Evolutionary conservation across 1,140 invertebrate species (phyloP), one percentile per base, ranked within the genome.

Genomic region (Drosophila setifemur): DNA sequence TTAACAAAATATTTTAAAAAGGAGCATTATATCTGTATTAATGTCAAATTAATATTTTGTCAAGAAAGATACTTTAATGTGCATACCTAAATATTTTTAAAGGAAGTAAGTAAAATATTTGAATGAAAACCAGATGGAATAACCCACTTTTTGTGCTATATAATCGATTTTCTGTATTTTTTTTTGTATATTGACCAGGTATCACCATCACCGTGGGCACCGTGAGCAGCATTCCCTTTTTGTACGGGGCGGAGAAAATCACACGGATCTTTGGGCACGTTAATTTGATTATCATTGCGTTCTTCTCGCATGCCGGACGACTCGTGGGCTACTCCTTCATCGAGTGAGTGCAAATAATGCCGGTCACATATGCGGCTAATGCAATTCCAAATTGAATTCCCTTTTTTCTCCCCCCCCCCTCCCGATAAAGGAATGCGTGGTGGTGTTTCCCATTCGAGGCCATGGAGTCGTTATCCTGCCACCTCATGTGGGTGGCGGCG

Each of bases 401-500:
- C 25, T 3, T 21, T 19, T 60, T 37, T 12, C 11, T 12, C 31
- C 11, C 31, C 11, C 31, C 8, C 33, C 33, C 4, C 33, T 14
- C 33, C 6, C 60, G 18, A 49, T 28, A 73, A 70, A 96, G 95
- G 77, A 95, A 95, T 90, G 94, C 95, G 6, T 96, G 95, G 95
- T 95, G 94, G 94, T 96, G 95, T 73, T 95, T 97, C 73, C 95
- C 95, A 1, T 96, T 96, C 78, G 96, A 97, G 91, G 94, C 95
- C 0, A 93, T 96, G 92, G 96, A 97, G 91, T 94, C 95, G 1
- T 91, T 97, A 5, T 96, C 96, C 0, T 96, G 96, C 44, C 96
- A 96, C 83, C 90, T 97, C 26, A 96, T 97, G 95, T 97, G 95
- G 94, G 95, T 96, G 5, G 95, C 96, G n/a, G 95, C 95, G 1